These are phyloP conservation scores for Diabrotica undecimpunctata DNA, from an alignment of 1,140 invertebrate genomes.

Conservation along the genomic window DNA sequence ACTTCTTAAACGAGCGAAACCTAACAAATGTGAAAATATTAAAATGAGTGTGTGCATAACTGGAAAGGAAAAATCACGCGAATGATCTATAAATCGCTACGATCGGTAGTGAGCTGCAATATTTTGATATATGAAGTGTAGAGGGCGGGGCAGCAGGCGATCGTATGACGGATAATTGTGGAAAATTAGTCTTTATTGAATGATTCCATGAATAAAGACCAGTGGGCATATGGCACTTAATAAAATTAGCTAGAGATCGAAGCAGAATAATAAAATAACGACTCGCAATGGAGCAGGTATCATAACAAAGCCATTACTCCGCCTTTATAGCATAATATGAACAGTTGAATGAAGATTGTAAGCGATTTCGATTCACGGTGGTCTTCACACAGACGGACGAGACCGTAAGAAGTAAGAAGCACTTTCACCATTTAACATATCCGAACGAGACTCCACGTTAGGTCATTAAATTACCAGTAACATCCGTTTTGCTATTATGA, in stretches of 20 bases:
- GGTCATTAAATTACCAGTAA: too few relatives aligned
- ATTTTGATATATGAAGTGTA: conserved; percentile 17
- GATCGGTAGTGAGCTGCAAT: conserved; percentile 4
- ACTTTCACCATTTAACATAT: background rate
- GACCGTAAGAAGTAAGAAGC: background rate
- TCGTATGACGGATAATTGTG: conserved; percentile 16
- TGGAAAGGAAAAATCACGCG: conserved; percentile 1
- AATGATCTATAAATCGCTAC: conserved; percentile 11
- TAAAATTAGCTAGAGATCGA: conserved; percentile 32
- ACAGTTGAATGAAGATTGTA: conserved; percentile 35
- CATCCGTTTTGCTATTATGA: too few relatives aligned
- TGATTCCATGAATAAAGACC: conserved; percentile 26
- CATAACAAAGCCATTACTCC: conserved; percentile 38
- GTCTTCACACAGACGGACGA: background rate
- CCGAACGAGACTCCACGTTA: too few relatives aligned
- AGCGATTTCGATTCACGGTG: conserved; percentile 32
- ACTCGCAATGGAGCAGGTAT: conserved; percentile 37
- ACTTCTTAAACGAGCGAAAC: too few relatives aligned
- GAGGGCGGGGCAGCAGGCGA: conserved; percentile 10
- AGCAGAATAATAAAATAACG: conserved; percentile 35
- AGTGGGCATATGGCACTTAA: conserved; percentile 30
- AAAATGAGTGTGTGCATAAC: background rate
- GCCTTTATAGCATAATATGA: conserved; percentile 39
- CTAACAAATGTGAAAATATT: too few relatives aligned
- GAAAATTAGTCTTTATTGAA: conserved; percentile 25